A percentile compares a stretch with the other conserved stretches of the same genome.
phyloP scores from a whole-genome alignment of 2,797 vertebrate species.

The Myiotriccus ornatus region DNA sequence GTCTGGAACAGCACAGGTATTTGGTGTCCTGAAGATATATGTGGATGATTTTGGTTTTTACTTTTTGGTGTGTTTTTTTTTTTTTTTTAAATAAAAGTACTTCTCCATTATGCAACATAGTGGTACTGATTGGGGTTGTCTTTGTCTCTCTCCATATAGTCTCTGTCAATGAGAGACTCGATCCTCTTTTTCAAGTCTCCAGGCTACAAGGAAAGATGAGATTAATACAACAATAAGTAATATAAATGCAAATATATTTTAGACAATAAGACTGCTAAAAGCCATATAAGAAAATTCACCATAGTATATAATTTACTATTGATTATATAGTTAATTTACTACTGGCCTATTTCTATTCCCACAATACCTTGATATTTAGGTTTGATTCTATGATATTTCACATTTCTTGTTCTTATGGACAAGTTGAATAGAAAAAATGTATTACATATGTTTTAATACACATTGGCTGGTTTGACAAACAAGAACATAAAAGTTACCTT shows the following conservation, averaged over 20 bases:
- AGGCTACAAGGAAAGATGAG: slow-evolving; percentile 77
- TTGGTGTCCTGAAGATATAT: slow-evolving; percentile 37
- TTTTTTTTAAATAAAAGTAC: slow-evolving; percentile 1
- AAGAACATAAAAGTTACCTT: slow-evolving; percentile 77
- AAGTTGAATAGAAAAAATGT: background rate
- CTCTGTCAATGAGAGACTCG: slow-evolving; percentile 95
- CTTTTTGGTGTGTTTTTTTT: background rate
- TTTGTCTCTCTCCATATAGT: slow-evolving; percentile 96
- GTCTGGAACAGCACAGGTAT: slow-evolving; percentile 54
- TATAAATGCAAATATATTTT: background rate
- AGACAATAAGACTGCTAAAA: background rate
- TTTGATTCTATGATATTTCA: background rate
- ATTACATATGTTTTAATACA: background rate
- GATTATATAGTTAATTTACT: background rate
- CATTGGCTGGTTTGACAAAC: background rate
- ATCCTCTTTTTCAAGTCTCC: slow-evolving; percentile 95
- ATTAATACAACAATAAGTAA: background rate
- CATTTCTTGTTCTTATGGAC: background rate
- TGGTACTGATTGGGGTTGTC: slow-evolving; percentile 95
- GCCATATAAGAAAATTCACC: background rate
- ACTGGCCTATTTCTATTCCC: background rate
- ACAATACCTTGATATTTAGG: background rate
- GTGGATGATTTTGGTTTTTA: slow-evolving; percentile 21
- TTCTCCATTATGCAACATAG: slow-evolving; percentile 87
- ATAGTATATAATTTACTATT: background rate